Evolutionary conservation across 1,140 invertebrate species (phyloP).

Genomic region (Euschistus heros): DNA sequence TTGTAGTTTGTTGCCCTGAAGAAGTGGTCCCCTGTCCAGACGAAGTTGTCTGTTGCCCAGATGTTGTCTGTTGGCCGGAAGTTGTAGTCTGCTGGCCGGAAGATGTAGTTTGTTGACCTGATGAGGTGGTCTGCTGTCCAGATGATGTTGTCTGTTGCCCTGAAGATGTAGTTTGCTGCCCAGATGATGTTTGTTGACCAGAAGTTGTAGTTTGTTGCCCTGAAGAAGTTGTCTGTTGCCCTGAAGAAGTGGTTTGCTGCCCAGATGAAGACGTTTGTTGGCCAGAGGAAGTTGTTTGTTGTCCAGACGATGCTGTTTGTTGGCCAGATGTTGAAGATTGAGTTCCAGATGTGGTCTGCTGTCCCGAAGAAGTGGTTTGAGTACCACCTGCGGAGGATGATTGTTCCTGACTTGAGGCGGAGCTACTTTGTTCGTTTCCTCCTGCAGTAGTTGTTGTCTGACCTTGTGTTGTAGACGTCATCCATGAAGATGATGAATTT

Average conservation of each 20-base stretch:
- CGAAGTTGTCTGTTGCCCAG: neutral
- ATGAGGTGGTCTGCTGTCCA: neutral
- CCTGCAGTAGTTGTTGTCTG: conserved; percentile 20
- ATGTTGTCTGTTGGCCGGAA: conserved; percentile 3
- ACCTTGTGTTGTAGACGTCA: conserved; percentile 19
- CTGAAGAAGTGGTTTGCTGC: conserved; percentile 27
- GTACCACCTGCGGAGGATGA: conserved; percentile 23
- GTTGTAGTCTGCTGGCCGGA: neutral
- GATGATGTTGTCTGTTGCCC: conserved; percentile 1
- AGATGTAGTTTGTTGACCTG: neutral
- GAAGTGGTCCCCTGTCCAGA: neutral
- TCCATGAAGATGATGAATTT: conserved; percentile 25
- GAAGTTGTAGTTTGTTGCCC: conserved; percentile 26
- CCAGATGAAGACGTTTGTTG: conserved; percentile 19
- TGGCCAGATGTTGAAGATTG: conserved; percentile 15
- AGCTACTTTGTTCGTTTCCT: conserved; percentile 21
- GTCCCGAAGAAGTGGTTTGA: conserved; percentile 22
- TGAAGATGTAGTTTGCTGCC: conserved; percentile 19
- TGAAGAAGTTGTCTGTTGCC: conserved; percentile 10
- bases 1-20: neutral
- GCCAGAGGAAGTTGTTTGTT: conserved; percentile 6
- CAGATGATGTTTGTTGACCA: conserved; percentile 15
- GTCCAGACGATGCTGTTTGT: conserved; percentile 21
- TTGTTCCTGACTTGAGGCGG: conserved; percentile 23
- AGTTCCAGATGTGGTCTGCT: conserved; percentile 24